Conservation (phyloP, 2,888 invertebrate genomes). For the Tenthredo distinguenda region DNA sequence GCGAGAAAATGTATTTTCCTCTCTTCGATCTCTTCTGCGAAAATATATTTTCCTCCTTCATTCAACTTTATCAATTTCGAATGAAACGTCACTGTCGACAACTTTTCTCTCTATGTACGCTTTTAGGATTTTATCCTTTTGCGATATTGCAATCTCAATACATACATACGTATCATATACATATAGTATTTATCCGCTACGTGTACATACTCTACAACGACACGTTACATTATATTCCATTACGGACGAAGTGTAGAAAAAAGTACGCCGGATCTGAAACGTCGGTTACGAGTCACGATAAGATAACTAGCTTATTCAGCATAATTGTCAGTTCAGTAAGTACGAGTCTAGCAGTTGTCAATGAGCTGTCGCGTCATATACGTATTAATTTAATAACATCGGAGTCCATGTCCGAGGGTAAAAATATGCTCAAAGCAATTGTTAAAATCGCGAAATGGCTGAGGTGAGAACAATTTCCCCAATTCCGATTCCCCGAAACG, state of each 20-base stretch:
- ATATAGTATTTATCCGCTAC: too few relatives aligned
- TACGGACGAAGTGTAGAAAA: neutral
- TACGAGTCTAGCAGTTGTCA: neutral
- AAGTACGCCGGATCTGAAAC: neutral
- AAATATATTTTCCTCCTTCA: neutral
- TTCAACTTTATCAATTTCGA: neutral
- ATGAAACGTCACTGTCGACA: neutral
- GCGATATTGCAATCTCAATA: neutral
- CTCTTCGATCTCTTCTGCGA: neutral
- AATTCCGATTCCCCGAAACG: neutral
- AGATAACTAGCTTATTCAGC: neutral
- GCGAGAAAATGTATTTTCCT: neutral
- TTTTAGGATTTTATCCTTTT: neutral
- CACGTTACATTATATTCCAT: neutral
- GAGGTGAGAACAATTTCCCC: neutral
- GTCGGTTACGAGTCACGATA: neutral
- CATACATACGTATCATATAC: too few relatives aligned
- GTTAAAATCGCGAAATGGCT: slow-evolving; percentile 14
- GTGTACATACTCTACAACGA: too few relatives aligned
- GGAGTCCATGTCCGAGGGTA: neutral
- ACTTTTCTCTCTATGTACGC: neutral
- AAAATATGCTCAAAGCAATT: neutral
- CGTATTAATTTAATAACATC: neutral
- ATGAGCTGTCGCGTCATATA: neutral
- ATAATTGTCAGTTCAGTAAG: neutral